These are phyloP conservation scores for Enteromius thamalakanensis DNA, from an alignment of 2,797 vertebrate species.

Conservation along the genomic window DNA sequence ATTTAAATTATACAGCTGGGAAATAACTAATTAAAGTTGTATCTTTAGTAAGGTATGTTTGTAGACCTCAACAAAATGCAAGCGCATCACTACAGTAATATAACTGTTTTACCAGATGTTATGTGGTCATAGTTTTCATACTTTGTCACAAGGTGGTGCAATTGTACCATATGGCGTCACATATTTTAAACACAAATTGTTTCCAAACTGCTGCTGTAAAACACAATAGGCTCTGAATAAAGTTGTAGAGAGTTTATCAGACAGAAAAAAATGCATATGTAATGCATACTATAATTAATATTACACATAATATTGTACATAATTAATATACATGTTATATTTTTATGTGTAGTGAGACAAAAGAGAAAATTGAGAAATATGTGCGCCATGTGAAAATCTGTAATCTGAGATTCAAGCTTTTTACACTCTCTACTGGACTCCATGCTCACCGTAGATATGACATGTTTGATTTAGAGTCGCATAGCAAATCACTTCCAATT, in stretches of 20 bases:
- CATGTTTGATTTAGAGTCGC: background rate
- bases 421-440: background rate
- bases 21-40: no score
- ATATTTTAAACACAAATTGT: background rate
- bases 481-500: background rate
- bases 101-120: background rate
- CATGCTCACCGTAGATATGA: background rate
- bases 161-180: background rate
- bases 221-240: background rate
- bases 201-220: no score
- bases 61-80: background rate
- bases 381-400: background rate
- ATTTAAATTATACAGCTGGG: no score
- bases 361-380: background rate
- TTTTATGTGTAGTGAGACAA: background rate
- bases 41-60: background rate
- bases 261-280: background rate
- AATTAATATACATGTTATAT: no score
- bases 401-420: background rate
- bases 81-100: background rate
- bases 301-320: background rate
- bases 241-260: background rate
- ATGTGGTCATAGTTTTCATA: background rate
- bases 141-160: constrained; percentile 16
- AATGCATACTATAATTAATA: background rate